phyloP scores from a whole-genome alignment of 2,113 vertebrate species.

The Pseudorectes ferrugineus region DNA sequence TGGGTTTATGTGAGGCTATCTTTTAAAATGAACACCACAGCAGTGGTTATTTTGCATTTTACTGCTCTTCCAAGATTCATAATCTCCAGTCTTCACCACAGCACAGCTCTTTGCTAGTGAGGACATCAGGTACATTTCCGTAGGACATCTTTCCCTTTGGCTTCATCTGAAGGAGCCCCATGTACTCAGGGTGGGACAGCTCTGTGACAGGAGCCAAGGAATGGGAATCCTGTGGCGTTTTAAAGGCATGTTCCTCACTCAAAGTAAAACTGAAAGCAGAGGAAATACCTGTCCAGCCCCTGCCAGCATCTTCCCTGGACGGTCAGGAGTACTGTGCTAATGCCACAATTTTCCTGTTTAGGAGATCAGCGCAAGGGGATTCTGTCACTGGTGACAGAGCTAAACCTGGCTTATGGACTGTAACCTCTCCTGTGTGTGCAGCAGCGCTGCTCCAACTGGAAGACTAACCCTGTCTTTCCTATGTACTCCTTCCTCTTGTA shows the following conservation, averaged over 20 bases:
- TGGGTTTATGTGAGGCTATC: not conserved
- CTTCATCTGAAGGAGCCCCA: not conserved
- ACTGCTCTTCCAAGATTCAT: not conserved
- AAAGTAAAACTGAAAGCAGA: not conserved
- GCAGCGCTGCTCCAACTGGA: not conserved
- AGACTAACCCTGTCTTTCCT: not conserved
- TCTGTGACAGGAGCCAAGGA: not conserved
- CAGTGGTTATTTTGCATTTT: not conserved
- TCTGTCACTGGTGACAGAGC: not conserved
- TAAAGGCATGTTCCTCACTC: not conserved
- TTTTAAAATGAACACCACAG: not conserved
- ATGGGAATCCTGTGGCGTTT: accelerated
- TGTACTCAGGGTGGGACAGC: not conserved
- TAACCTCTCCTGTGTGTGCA: not conserved
- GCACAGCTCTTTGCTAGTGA: not conserved
- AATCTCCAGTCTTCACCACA: not conserved
- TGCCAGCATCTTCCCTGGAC: not conserved
- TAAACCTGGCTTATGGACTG: not conserved
- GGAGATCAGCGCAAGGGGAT: not conserved
- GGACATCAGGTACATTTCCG: not conserved
- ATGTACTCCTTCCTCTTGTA: not conserved
- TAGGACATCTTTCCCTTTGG: not conserved
- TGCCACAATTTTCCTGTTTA: not conserved
- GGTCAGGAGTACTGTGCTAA: not conserved
- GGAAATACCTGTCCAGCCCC: not conserved